phyloP scores from a whole-genome alignment of 2,888 invertebrate species.

The Pimpla rufipes region DNA sequence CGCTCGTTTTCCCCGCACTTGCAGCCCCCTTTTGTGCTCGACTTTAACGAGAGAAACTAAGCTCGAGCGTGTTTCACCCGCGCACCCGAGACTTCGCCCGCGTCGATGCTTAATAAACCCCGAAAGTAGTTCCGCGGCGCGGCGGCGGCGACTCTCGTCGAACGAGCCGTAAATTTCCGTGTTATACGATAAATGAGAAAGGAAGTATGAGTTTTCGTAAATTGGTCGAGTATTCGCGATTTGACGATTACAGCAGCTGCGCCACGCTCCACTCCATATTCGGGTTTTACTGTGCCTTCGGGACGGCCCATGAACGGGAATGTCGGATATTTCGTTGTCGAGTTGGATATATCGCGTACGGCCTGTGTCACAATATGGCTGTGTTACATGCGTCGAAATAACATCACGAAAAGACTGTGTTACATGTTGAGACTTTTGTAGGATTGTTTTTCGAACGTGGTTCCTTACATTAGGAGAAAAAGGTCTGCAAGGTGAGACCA shows the following conservation, averaged over 20 bases:
- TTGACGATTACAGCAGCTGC: slow-evolving; percentile 24
- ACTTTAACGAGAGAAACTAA: slow-evolving; percentile 45
- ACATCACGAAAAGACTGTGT: neutral
- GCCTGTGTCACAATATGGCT: neutral
- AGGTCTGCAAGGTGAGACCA: too few relatives aligned
- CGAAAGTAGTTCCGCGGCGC: slow-evolving; percentile 18
- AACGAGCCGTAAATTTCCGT: slow-evolving; percentile 33
- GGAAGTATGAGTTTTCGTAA: slow-evolving; percentile 13
- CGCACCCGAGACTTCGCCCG: neutral
- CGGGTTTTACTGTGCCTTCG: slow-evolving; percentile 3
- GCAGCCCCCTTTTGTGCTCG: slow-evolving; percentile 5
- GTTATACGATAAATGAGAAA: slow-evolving; percentile 23
- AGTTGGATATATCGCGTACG: neutral
- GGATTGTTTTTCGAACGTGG: too few relatives aligned
- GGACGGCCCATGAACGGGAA: neutral
- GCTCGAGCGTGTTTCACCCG: slow-evolving; percentile 5
- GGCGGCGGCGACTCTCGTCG: neutral
- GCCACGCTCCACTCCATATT: neutral
- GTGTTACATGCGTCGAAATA: too few relatives aligned
- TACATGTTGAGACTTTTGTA: neutral
- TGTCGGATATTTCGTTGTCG: slow-evolving; percentile 6
- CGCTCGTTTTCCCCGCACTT: neutral
- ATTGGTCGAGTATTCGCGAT: slow-evolving; percentile 13
- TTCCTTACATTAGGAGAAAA: too few relatives aligned
- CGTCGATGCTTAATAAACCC: slow-evolving; percentile 35